These are phyloP conservation scores for Sycophila texana DNA, from an alignment of 2,888 invertebrate species.

Conservation along the genomic window DNA sequence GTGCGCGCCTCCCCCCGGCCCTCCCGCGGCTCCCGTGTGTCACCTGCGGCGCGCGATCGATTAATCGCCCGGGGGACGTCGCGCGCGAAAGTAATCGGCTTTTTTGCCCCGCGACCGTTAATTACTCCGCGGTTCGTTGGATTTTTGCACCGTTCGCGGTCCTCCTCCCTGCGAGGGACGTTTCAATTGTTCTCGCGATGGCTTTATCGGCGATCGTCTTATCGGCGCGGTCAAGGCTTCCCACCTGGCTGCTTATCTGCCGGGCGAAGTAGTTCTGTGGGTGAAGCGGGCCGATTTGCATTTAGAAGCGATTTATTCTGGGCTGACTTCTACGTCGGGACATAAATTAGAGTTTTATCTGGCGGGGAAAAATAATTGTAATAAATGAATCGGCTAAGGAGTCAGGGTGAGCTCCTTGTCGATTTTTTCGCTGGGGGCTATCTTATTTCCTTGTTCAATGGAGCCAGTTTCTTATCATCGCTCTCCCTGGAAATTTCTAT, in stretches of 20 bases:
- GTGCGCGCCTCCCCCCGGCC: neutral
- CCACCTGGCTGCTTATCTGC: no score
- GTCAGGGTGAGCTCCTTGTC: neutral
- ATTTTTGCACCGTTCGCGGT: neutral
- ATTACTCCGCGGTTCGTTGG: constrained; percentile 24
- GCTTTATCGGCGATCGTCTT: no score
- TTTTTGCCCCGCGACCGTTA: constrained; percentile 26
- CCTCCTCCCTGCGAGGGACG: no score
- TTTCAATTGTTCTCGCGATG: neutral
- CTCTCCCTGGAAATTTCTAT: constrained; percentile 40
- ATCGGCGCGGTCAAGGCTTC: no score
- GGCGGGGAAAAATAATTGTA: constrained; percentile 2
- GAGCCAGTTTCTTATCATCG: constrained; percentile 37
- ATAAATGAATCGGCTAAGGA: constrained; percentile 7
- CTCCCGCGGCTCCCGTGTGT: constrained; percentile 28
- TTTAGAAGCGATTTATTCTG: no score
- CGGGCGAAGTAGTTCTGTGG: no score
- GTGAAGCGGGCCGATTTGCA: neutral
- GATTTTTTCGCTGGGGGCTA: neutral
- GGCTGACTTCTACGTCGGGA: no score
- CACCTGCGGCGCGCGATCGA: constrained; percentile 39
- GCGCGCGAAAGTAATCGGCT: constrained; percentile 28
- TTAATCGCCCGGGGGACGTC: constrained; percentile 7
- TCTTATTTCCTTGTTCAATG: constrained; percentile 31
- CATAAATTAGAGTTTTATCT: constrained; percentile 8